A percentile compares a stretch with the other conserved stretches of the same genome.
These are phyloP conservation scores for Drosophila bunnanda DNA, from an alignment of 2,888 invertebrate species.

Conservation along the genomic window DNA sequence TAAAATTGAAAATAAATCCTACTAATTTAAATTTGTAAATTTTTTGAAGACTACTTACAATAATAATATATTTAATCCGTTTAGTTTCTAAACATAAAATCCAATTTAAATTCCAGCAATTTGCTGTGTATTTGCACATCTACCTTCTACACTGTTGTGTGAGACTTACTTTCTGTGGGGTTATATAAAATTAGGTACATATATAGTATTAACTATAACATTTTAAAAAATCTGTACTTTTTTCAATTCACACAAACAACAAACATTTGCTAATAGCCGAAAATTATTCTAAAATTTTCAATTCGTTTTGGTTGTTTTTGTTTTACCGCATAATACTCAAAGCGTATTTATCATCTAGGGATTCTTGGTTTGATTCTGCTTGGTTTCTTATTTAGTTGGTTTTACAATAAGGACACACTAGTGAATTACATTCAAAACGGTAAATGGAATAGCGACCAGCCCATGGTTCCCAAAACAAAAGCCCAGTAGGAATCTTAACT, in stretches of 20 bases:
- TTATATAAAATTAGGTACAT: constrained; percentile 57
- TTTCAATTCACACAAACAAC: constrained; percentile 41
- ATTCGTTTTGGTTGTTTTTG: constrained; percentile 45
- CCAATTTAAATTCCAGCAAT: constrained; percentile 9
- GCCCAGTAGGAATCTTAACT: constrained; percentile 8
- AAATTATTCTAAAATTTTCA: constrained; percentile 62
- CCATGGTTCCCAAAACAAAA: constrained; percentile 5
- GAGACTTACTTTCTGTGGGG: constrained; percentile 36
- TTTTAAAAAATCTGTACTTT: constrained; percentile 60
- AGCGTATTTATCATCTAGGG: constrained; percentile 37
- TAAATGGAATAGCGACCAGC: constrained; percentile 15
- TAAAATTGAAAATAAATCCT: not conserved
- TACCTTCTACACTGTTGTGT: constrained; percentile 19
- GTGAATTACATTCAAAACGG: constrained; percentile 53
- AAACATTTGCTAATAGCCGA: constrained; percentile 69
- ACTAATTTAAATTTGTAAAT: not conserved
- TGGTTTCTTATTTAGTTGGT: constrained; percentile 38
- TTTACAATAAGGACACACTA: constrained; percentile 69
- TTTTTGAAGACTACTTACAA: not conserved
- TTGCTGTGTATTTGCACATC: constrained; percentile 23
- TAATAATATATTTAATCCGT: not conserved
- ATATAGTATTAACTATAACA: constrained; percentile 61
- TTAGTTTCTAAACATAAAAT: not conserved
- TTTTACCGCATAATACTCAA: constrained; percentile 50
- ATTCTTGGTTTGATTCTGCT: constrained; percentile 41